Evolutionary conservation across 1,140 invertebrate genomes (phyloP), one percentile per base, ranked within the genome.

Genomic region (Neomicropteryx cornuta): DNA sequence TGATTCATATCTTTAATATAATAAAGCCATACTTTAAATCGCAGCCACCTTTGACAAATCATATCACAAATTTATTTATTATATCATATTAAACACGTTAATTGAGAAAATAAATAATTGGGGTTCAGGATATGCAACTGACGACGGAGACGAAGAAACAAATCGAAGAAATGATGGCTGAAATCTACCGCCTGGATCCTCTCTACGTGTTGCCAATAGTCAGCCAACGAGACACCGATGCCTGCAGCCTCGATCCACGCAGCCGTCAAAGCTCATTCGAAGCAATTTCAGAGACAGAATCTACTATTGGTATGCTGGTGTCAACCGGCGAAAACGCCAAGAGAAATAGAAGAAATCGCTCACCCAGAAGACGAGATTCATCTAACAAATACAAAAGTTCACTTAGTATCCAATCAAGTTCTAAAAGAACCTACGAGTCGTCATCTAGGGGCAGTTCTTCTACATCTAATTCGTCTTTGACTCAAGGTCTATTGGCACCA

Each of bases 171-270:
- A 70, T 82, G 65, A 68, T 71, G 52, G 70, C 72, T 59, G 68
- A 75, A 53, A 79, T 83, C 66, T 76, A 76, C 61, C 68, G 67
- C 53, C 60, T 80, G 68, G 83, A 86, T 70, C 81, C 83, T 49
- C 73, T 80, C 73, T 78, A 71, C 71, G 66, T 70, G 49, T 44
- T 50, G 55, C 45, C 51, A 48, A 36, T 50, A 50, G 35, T 52
- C 60, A 18, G 50, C 50, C 19, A 39, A 49, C 49, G 49, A 55
- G 46, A 34, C 56, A 43, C 43, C 49, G 44, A 50, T 35, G 52
- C 53, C 37, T 49, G 18, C n/a, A 51, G 41, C 53, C 52, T 23
- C 24, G 41, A 13, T 18, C 16, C 17, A 20, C 20, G 23, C 34
- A 1, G 32, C n/a, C 20, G 41, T 49, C 48, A 49, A 54, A 55